Evolutionary conservation across 2,113 vertebrate genomes (phyloP).

Genomic region (Cephalopholis sonnerati): DNA sequence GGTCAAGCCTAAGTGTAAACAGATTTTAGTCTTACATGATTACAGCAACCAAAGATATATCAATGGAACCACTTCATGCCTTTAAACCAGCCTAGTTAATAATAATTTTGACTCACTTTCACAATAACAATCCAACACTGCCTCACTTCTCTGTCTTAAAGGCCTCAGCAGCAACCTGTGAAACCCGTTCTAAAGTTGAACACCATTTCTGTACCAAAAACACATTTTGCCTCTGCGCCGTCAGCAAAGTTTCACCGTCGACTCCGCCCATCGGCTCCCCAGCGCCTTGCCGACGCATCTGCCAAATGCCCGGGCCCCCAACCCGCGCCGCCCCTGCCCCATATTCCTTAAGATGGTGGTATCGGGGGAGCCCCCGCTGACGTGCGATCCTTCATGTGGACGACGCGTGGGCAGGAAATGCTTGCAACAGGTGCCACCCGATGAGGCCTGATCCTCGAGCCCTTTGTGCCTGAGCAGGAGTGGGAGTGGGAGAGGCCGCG

Average conservation of each 20-base stretch:
- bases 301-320: constrained; percentile 64
- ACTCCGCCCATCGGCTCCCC: constrained; percentile 51
- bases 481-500: constrained; percentile 84
- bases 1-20: neutral
- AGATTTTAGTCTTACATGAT: neutral
- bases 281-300: constrained; percentile 56
- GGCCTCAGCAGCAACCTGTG: constrained; percentile 11
- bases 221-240: constrained; percentile 44
- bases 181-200: neutral
- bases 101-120: neutral
- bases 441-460: constrained; percentile 61
- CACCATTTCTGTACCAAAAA: constrained; percentile 1
- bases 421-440: constrained; percentile 82
- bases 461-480: constrained; percentile 81
- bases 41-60: neutral
- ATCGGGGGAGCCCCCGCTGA: constrained; percentile 69
- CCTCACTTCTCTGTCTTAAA: neutral
- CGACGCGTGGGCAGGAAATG: constrained; percentile 82
- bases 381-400: constrained; percentile 82
- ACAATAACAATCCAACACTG: neutral
- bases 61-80: neutral
- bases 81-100: neutral
- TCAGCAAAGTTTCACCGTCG: constrained; percentile 68
- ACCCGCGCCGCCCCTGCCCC: constrained; percentile 45
- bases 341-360: constrained; percentile 60